These are phyloP conservation scores for Lampropteryx suffumata DNA, from an alignment of 2,888 invertebrate species.

Conservation along the genomic window DNA sequence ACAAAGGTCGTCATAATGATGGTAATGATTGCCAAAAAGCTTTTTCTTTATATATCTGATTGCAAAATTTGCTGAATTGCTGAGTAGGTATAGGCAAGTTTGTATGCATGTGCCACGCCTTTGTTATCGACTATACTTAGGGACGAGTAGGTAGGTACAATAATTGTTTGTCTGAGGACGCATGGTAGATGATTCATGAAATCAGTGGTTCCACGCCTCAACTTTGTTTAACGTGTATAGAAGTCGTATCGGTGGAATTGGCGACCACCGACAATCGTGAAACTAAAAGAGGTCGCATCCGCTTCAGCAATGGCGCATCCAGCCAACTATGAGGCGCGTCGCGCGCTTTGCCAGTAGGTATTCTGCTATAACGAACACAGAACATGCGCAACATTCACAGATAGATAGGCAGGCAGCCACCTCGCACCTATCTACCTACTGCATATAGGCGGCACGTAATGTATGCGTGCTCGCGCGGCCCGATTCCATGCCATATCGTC, in stretches of 20 bases:
- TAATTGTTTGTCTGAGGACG: neutral
- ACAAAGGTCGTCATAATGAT: no score
- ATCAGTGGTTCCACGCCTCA: neutral
- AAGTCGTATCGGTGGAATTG: no score
- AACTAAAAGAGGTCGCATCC: slow-evolving; percentile 77
- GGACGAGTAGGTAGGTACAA: no score
- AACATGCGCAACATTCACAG: slow-evolving; percentile 55
- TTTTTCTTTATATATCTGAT: no score
- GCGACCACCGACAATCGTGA: slow-evolving; percentile 52
- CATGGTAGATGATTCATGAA: neutral
- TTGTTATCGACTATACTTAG: no score
- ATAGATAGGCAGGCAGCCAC: slow-evolving; percentile 57
- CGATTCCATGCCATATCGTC: slow-evolving; percentile 57
- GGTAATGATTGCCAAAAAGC: no score
- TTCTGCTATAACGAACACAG: slow-evolving; percentile 61
- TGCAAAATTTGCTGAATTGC: neutral
- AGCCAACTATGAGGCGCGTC: slow-evolving; percentile 64
- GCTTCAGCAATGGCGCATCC: slow-evolving; percentile 58
- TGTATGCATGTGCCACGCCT: no score
- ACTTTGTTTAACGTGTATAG: no score
- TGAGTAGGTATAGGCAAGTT: no score
- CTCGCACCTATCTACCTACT: slow-evolving; percentile 34
- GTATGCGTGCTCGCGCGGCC: slow-evolving; percentile 67
- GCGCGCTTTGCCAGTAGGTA: slow-evolving; percentile 44
- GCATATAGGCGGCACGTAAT: slow-evolving; percentile 72